Conservation (phyloP, 1,140 invertebrate species). For the Nixonia krombeini region DNA sequence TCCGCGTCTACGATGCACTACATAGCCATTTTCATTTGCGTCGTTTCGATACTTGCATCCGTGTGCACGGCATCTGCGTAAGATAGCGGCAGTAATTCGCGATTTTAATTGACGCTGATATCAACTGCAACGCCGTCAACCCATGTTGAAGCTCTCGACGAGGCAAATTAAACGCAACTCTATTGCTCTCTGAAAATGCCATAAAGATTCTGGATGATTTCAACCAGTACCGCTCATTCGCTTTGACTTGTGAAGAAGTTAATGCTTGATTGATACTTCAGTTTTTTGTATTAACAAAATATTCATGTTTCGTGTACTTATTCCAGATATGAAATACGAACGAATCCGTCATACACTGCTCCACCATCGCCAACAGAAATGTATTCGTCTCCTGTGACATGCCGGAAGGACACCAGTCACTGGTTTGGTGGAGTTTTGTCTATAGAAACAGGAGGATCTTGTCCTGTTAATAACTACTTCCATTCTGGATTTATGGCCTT, state of each 20-base stretch:
- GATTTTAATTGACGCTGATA: constrained; percentile 16
- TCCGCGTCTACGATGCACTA: not conserved
- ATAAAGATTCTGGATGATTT: no score
- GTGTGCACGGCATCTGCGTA: constrained; percentile 2
- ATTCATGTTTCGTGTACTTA: no score
- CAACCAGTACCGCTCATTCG: no score
- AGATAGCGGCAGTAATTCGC: constrained; percentile 11
- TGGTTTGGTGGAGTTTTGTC: constrained; percentile 76
- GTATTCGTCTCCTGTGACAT: constrained; percentile 77
- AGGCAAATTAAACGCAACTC: constrained; percentile 9
- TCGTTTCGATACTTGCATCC: not conserved
- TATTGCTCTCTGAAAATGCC: not conserved
- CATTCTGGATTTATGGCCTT: constrained; percentile 82
- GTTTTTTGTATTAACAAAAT: no score
- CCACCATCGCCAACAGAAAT: constrained; percentile 77
- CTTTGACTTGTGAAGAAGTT: no score
- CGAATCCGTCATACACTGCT: constrained; percentile 77
- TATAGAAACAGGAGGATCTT: constrained; percentile 78
- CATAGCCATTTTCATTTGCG: not conserved
- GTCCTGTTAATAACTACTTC: constrained; percentile 82
- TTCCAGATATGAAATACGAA: constrained; percentile 79
- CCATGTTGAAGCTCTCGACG: constrained; percentile 1
- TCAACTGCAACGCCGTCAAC: not conserved
- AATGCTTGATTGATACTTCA: no score
- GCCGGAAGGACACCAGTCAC: constrained; percentile 75